A percentile compares a stretch with the other conserved stretches of the same genome.
Evolutionary conservation across 2,797 vertebrate species (phyloP).

Genomic region (Falco biarmicus): DNA sequence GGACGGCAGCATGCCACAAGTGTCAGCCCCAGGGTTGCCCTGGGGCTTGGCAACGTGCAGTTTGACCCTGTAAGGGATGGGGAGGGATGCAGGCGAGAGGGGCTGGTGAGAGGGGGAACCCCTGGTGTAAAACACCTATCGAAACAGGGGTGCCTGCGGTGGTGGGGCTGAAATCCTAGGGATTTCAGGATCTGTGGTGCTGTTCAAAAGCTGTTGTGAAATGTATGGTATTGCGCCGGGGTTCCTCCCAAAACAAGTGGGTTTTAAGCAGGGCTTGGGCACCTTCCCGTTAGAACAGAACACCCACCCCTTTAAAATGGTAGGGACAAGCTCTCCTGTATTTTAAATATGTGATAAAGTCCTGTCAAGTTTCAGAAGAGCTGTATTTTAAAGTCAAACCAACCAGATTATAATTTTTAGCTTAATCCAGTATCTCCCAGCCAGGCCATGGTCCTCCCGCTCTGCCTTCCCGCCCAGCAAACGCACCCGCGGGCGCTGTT

Average conservation of each 20-base stretch:
- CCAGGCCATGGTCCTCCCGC: background rate
- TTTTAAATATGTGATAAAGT: background rate
- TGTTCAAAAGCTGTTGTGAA: background rate
- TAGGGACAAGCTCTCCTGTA: background rate
- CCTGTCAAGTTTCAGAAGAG: background rate
- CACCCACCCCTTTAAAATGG: background rate
- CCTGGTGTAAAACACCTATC: rapidly evolving
- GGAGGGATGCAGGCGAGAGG: background rate
- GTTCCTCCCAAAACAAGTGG: background rate
- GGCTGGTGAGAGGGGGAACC: background rate
- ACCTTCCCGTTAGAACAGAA: background rate
- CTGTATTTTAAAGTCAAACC: background rate
- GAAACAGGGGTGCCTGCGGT: rapidly evolving
- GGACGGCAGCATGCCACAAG: background rate
- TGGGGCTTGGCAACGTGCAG: background rate
- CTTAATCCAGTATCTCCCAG: background rate
- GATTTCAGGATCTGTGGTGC: background rate
- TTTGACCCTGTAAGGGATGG: background rate
- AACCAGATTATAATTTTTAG: background rate
- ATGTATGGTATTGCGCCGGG: rapidly evolving
- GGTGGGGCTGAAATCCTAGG: background rate
- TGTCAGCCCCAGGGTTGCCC: background rate
- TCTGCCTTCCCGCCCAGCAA: background rate
- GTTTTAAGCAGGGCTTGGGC: background rate
- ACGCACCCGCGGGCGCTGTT: background rate